Conservation (phyloP, 1,140 invertebrate species). For the Zaprionus nigranus region DNA sequence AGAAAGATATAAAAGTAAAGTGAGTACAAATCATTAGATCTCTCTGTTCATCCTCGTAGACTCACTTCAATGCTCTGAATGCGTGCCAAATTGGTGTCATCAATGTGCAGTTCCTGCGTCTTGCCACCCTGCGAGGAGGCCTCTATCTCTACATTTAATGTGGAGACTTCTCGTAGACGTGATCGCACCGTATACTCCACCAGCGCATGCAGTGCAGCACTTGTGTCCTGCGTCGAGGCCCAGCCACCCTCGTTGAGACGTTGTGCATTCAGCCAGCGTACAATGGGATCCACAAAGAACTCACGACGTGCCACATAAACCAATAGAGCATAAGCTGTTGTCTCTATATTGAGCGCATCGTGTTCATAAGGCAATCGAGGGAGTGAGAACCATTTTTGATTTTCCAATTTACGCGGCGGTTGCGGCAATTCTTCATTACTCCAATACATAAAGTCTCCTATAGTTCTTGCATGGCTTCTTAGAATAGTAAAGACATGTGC, state of each 20-base stretch:
- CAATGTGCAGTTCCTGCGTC: slow-evolving; percentile 89
- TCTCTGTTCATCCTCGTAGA: neutral
- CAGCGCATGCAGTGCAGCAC: slow-evolving; percentile 94
- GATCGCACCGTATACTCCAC: slow-evolving; percentile 95
- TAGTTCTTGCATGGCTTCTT: slow-evolving; percentile 87
- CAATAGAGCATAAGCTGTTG: slow-evolving; percentile 96
- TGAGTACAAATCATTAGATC: neutral
- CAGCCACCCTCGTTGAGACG: slow-evolving; percentile 96
- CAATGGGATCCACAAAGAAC: slow-evolving; percentile 92
- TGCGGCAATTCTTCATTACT: slow-evolving; percentile 90
- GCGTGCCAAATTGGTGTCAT: slow-evolving; percentile 90
- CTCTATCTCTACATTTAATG: slow-evolving; percentile 92
- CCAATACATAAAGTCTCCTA: slow-evolving; percentile 94
- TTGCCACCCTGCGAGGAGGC: slow-evolving; percentile 91
- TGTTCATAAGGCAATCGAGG: slow-evolving; percentile 94
- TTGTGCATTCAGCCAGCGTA: slow-evolving; percentile 97
- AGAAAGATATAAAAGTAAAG: neutral
- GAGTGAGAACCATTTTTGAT: slow-evolving; percentile 95
- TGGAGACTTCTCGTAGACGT: slow-evolving; percentile 94
- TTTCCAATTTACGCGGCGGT: slow-evolving; percentile 93
- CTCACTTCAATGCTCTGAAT: slow-evolving; percentile 91
- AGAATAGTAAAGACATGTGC: slow-evolving; percentile 93
- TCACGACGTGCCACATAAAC: slow-evolving; percentile 94
- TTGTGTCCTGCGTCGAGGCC: slow-evolving; percentile 95
- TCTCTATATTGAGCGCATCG: slow-evolving; percentile 96